These are phyloP conservation scores for Hypotaenidia philippensis DNA, from an alignment of 2,797 vertebrate genomes.

Conservation along the genomic window DNA sequence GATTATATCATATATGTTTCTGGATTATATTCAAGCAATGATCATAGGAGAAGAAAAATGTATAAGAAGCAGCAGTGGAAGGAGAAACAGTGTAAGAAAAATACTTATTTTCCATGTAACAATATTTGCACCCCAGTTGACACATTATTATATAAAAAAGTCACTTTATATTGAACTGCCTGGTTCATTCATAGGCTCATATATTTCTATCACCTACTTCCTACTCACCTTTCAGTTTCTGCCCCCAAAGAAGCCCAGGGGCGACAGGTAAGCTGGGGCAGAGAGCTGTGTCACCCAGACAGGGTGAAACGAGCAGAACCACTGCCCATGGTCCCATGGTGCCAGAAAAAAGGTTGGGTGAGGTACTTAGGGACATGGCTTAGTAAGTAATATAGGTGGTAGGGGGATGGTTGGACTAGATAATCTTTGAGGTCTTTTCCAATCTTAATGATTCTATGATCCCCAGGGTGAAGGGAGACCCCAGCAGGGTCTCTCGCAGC, in stretches of 20 bases:
- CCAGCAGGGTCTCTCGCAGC: neutral
- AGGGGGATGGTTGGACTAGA: no score
- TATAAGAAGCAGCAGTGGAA: no score
- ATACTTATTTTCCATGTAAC: neutral
- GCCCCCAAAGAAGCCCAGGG: neutral
- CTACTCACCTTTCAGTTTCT: neutral
- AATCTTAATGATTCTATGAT: no score
- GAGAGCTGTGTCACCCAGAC: neutral
- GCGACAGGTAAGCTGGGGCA: neutral
- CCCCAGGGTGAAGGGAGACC: fast-evolving
- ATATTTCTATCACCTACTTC: neutral
- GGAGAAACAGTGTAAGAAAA: neutral
- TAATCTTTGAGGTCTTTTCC: no score
- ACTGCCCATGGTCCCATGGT: neutral
- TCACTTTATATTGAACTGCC: neutral
- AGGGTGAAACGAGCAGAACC: neutral
- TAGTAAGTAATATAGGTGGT: no score
- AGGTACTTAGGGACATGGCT: no score
- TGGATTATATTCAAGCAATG: neutral
- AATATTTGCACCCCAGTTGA: neutral
- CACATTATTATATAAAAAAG: neutral
- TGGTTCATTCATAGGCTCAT: neutral
- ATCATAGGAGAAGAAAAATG: neutral
- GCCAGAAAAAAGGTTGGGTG: neutral
- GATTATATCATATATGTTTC: no score